Evolutionary conservation across 2,888 invertebrate species (phyloP).

Genomic region (Rutpela maculata): DNA sequence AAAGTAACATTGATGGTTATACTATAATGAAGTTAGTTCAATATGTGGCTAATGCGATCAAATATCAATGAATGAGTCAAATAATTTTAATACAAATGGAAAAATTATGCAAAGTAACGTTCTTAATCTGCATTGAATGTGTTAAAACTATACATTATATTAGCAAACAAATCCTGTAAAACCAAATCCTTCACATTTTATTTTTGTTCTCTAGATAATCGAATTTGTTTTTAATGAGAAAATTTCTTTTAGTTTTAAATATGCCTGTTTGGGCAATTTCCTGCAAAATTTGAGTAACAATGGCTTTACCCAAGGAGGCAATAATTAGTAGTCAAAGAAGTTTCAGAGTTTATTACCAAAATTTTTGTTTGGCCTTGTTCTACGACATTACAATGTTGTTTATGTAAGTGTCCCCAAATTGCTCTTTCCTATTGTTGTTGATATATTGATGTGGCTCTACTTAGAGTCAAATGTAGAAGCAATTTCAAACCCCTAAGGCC

Average conservation of each 20-base stretch:
- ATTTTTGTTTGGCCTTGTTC: neutral
- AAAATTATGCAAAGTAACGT: too few species aligned
- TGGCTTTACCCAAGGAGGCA: neutral
- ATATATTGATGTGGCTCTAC: conserved; percentile 20
- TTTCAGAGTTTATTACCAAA: neutral
- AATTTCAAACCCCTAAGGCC: conserved; percentile 60
- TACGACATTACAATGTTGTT: neutral
- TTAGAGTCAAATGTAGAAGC: conserved; percentile 55
- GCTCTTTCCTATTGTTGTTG: conserved; percentile 5
- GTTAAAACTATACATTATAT: neutral
- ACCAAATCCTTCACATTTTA: neutral
- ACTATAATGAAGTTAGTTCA: neutral
- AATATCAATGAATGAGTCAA: too few species aligned
- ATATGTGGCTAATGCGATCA: neutral
- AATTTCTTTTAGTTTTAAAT: neutral
- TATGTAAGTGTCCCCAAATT: neutral
- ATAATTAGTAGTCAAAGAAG: neutral
- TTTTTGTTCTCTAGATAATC: neutral
- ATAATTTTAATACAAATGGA: too few species aligned
- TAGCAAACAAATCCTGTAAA: neutral
- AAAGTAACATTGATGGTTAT: neutral
- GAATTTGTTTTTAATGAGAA: neutral
- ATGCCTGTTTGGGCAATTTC: neutral
- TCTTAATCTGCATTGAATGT: neutral
- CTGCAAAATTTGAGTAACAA: neutral